A percentile compares a stretch with the other conserved stretches of the same genome.
phyloP scores from a whole-genome alignment of 2,113 vertebrate genomes.

The Echinops telfairi region DNA sequence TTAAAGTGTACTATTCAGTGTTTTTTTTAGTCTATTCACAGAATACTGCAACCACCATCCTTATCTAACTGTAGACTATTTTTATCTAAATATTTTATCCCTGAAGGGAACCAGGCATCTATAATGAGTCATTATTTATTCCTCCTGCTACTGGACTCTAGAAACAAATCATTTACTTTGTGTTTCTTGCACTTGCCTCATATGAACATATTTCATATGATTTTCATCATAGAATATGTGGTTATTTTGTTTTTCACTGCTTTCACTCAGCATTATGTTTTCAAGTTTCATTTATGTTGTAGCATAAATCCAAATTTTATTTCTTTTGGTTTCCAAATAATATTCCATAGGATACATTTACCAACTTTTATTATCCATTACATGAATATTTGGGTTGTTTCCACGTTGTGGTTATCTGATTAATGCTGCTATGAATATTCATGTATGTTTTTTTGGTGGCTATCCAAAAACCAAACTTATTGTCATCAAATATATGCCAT shows the following conservation, averaged over 20 bases:
- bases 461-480: not conserved
- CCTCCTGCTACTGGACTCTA: not conserved
- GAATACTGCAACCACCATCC: not conserved
- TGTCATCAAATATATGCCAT: too few species aligned
- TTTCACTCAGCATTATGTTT: not conserved
- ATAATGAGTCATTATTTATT: not conserved
- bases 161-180: slow-evolving; percentile 9
- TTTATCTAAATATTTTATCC: too few species aligned
- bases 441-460: not conserved
- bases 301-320: not conserved
- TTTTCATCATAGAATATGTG: not conserved
- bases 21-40: not conserved
- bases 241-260: not conserved
- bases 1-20: not conserved
- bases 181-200: slow-evolving; percentile 20
- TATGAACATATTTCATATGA: slow-evolving; percentile 49
- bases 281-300: not conserved
- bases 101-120: not conserved
- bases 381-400: not conserved
- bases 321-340: slow-evolving; percentile 34
- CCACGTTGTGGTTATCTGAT: not conserved
- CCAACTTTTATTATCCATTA: not conserved
- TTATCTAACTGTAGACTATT: slow-evolving; percentile 13
- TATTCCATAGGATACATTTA: not conserved
- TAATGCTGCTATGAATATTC: not conserved